Evolutionary conservation across 2,113 vertebrate genomes (phyloP).

Genomic region (Labrus mixtus): DNA sequence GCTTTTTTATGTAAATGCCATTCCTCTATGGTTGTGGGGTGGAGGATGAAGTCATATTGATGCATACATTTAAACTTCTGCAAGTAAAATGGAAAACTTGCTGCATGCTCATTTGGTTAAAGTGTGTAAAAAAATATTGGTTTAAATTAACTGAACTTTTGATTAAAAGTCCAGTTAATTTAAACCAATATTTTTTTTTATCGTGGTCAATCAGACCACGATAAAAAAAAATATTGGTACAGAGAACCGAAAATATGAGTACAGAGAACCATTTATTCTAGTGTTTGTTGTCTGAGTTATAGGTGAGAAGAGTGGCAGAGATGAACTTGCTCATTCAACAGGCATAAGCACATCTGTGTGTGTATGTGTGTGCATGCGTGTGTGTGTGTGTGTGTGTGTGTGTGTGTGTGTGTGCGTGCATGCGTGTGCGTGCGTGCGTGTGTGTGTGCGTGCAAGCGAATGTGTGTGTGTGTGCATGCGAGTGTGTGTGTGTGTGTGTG

Average conservation of each 20-base stretch:
- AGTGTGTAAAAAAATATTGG: neutral
- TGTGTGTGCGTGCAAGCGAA: neutral
- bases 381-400: conserved; percentile 1
- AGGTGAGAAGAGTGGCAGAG: conserved; percentile 1
- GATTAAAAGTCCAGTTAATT: too few relatives aligned
- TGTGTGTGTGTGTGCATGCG: too few relatives aligned
- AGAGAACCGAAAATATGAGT: neutral
- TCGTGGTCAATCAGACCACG: conserved; percentile 31
- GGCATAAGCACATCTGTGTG: neutral
- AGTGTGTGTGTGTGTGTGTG: conserved; percentile 2
- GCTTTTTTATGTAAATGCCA: conserved; percentile 4
- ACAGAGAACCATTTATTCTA: neutral
- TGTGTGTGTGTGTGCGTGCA: neutral
- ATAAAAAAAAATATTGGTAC: neutral
- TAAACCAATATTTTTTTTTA: too few relatives aligned
- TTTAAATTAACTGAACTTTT: conserved; percentile 33
- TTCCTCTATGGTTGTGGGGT: conserved; percentile 16
- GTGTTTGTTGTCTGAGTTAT: conserved; percentile 15
- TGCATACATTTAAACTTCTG: conserved; percentile 2
- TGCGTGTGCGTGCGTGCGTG: conserved; percentile 12
- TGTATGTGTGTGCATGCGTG: conserved; percentile 1
- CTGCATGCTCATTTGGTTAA: neutral
- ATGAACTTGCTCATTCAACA: neutral
- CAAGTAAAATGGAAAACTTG: conserved; percentile 18
- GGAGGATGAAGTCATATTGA: conserved; percentile 8